Base-by-base conservation (phyloP, 2,888 invertebrate species). In the Protophormia terraenovae region DNA sequence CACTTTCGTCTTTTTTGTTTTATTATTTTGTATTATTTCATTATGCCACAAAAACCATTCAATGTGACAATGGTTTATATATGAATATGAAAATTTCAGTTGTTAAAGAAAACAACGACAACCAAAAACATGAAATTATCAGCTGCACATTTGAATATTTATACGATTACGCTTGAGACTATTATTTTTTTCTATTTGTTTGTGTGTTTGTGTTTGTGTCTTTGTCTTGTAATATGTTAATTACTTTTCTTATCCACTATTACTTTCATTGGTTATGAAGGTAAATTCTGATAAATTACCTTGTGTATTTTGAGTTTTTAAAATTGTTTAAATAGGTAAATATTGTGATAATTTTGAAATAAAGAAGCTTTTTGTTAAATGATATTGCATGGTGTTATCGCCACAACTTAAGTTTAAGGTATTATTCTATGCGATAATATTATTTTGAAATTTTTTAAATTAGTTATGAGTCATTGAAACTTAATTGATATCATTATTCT, bases 1-100 rank as follows among this genome's bases (percentile, higher is more conserved):
- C 62, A 78, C 78, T 78, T 73, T 78, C 85, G 78, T 87, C 88
- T 88, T 88, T 87, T 89, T 87, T 76, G 86, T 86, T 87, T 69
- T 77, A 27, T 10, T 22, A 8, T 72, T 80, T 50, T 81, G 16
- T 76, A 22, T 24, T 75, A 29, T 86, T 50, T 35, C 5, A 78
- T 60, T 85, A 47, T 76, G 50, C 55, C 55, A 35, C 32, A 53
- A 71, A 75, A 81, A 69, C 60, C 78, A 75, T 73, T 73, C 73
- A 81, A 73, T 82, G 82, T 78, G 82, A 78, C 85, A 78, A 82
- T 69, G 47, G 38, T 67, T 73, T 69, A 78, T 67, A 53, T 47
- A 76, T 22, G 69, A 45, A 24, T 66, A 72, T 64, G n/a, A 58
- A 58, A 41, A 47, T 53, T 75, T 76, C 10, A 64, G 24, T 69